Evolutionary conservation across 2,797 vertebrate genomes (phyloP).

Genomic region (Falco naumanni): DNA sequence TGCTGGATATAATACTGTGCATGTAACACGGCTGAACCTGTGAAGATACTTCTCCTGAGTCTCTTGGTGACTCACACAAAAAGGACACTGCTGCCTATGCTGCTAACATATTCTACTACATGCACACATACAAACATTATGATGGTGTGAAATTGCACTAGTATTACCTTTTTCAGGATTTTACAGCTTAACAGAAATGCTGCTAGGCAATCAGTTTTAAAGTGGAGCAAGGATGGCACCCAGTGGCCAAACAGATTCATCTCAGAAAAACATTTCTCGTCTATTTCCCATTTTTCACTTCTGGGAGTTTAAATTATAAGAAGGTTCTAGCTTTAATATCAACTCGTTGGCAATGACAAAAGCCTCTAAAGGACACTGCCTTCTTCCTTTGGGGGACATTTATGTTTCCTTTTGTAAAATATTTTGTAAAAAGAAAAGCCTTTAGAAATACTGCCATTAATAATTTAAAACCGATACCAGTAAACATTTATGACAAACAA

Average conservation of each 20-base stretch:
- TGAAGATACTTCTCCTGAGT: background rate
- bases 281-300: background rate
- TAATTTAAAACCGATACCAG: background rate
- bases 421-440: background rate
- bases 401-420: background rate
- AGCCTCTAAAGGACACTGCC: background rate
- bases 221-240: slow-evolving; percentile 84
- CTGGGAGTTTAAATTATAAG: background rate
- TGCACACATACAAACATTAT: slow-evolving; percentile 31
- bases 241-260: slow-evolving; percentile 79
- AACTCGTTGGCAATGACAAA: background rate
- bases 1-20: background rate
- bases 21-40: background rate
- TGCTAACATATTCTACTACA: slow-evolving; percentile 39
- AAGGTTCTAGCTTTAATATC: background rate
- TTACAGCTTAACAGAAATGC: slow-evolving; percentile 45
- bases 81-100: background rate
- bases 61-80: background rate
- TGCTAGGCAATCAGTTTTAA: slow-evolving; percentile 40
- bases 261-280: slow-evolving; percentile 33
- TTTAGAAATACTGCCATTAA: background rate
- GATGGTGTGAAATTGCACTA: slow-evolving; percentile 50
- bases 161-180: slow-evolving; percentile 51
- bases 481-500: background rate
- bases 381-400: background rate